Conservation (phyloP, 2,113 vertebrate genomes). For the Heliornis fulica region DNA sequence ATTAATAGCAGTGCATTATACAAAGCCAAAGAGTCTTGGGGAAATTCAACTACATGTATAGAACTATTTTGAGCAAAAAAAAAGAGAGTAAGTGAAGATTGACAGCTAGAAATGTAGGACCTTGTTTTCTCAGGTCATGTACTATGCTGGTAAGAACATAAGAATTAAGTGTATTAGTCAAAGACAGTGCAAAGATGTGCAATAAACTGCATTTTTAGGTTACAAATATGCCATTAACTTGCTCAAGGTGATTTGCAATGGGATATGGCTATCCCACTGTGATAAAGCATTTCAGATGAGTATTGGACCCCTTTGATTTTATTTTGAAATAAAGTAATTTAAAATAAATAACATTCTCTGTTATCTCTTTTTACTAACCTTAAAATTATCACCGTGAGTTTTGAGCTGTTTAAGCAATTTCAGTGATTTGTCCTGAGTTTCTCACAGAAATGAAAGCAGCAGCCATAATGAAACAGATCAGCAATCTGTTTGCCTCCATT, state of each 20-base stretch:
- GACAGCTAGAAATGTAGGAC: background rate
- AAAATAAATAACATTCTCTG: background rate
- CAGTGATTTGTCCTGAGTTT: background rate
- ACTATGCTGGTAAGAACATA: background rate
- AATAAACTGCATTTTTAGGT: background rate
- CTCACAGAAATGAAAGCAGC: background rate
- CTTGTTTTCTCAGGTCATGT: background rate
- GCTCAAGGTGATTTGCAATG: background rate
- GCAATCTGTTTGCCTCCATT: background rate
- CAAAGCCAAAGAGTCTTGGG: background rate
- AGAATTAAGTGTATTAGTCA: background rate
- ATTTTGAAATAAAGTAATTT: background rate
- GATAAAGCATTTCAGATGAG: background rate
- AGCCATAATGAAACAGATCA: background rate
- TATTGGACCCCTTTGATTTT: background rate
- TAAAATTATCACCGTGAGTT: background rate
- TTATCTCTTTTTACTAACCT: background rate
- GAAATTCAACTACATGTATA: background rate
- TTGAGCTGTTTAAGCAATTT: background rate
- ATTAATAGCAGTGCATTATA: background rate
- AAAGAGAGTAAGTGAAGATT: background rate
- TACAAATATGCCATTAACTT: background rate
- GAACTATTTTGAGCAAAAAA: background rate
- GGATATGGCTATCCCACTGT: background rate
- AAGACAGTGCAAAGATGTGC: background rate